A percentile compares a stretch with the other conserved stretches of the same genome.
These are phyloP conservation scores for Campopleginae sp. DNA, from an alignment of 2,888 invertebrate genomes.

Conservation along the genomic window DNA sequence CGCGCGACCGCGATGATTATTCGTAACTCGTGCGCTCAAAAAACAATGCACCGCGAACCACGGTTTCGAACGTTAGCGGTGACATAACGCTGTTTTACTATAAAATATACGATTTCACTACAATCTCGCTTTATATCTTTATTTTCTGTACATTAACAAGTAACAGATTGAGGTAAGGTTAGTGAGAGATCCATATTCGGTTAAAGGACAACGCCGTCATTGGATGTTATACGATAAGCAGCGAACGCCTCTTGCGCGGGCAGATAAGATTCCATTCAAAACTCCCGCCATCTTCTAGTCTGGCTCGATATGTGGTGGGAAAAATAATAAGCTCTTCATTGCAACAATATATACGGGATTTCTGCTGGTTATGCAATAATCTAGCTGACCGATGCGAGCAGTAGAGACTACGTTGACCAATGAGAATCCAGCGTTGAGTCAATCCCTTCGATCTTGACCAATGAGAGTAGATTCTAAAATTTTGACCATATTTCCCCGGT, in stretches of 20 bases:
- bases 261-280: background rate
- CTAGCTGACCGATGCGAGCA: conserved; percentile 4
- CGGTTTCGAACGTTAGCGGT: background rate
- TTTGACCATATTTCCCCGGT: background rate
- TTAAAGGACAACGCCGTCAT: background rate
- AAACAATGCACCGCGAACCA: background rate
- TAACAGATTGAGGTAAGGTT: conserved; percentile 10
- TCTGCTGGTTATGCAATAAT: background rate
- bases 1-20: background rate
- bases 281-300: background rate
- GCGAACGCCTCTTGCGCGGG: background rate
- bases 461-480: conserved; percentile 46
- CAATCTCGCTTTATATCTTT: background rate
- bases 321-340: background rate
- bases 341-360: background rate
- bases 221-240: background rate
- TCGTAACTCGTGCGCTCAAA: background rate
- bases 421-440: conserved; percentile 55
- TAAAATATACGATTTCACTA: background rate
- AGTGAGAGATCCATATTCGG: background rate
- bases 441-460: conserved; percentile 71
- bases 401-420: conserved; percentile 66
- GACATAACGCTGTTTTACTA: background rate
- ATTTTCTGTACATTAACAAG: background rate
- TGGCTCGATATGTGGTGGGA: background rate